phyloP scores from a whole-genome alignment of 2,797 vertebrate species.

The Sebastiscus albofasciatus region DNA sequence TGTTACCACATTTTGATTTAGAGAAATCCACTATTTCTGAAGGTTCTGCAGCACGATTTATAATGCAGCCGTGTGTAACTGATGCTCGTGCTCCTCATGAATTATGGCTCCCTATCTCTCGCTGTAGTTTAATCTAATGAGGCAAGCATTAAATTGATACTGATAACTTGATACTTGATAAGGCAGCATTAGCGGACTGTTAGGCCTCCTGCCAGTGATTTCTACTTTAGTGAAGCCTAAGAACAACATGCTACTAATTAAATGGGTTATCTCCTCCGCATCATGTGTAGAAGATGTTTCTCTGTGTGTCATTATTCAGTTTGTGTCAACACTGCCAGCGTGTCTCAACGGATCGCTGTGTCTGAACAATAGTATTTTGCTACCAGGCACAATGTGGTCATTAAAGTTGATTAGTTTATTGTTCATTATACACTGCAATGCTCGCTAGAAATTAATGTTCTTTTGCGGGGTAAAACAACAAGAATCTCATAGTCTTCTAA shows the following conservation, averaged over 20 bases:
- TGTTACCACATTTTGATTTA: neutral
- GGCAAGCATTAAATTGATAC: conserved; percentile 13
- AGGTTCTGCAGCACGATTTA: neutral
- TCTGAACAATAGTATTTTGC: conserved; percentile 7
- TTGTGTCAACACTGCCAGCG: neutral
- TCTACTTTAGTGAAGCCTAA: neutral
- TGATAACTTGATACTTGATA: conserved; percentile 8
- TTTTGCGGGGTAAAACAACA: neutral
- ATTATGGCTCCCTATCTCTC: neutral
- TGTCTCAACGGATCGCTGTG: neutral
- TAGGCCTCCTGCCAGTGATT: neutral
- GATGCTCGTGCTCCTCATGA: neutral
- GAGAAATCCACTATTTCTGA: neutral
- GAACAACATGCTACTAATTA: conserved; percentile 28
- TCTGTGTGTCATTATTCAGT: conserved; percentile 18
- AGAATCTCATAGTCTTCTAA: neutral
- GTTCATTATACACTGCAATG: neutral
- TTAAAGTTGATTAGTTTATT: conserved; percentile 14
- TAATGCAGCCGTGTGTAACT: conserved; percentile 17
- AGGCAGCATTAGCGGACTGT: neutral
- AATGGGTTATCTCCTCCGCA: conserved; percentile 20
- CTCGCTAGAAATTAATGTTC: neutral
- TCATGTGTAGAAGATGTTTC: conserved; percentile 16
- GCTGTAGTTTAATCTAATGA: conserved; percentile 27
- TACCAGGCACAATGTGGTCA: conserved; percentile 3